These are phyloP conservation scores for Pterocles burchelli DNA, from an alignment of 2,113 vertebrate species.

Conservation along the genomic window DNA sequence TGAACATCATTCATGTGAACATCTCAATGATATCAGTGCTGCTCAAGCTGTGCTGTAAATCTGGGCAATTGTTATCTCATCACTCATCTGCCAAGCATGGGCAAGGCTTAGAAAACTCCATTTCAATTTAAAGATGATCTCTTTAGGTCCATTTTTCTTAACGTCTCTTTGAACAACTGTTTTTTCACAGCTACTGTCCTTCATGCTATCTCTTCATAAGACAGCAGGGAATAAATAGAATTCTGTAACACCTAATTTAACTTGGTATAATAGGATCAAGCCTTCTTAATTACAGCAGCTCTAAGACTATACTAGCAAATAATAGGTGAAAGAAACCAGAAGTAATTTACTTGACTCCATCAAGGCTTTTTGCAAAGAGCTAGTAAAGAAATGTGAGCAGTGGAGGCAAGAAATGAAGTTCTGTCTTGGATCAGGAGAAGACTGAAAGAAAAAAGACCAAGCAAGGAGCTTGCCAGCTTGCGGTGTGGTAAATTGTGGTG, in stretches of 20 bases:
- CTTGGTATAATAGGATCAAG: constrained; percentile 9
- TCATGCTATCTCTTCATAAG: background rate
- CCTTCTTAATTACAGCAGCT: background rate
- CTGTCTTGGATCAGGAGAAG: background rate
- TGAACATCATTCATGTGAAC: background rate
- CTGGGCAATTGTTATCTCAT: background rate
- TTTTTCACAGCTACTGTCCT: constrained; percentile 2
- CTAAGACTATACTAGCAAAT: background rate
- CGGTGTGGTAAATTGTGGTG: background rate
- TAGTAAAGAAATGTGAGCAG: background rate
- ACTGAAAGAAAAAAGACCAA: background rate
- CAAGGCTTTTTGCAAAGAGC: background rate
- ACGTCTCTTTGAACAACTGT: background rate
- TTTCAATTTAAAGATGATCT: constrained; percentile 15
- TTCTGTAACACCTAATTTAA: constrained; percentile 25
- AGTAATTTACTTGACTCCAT: constrained; percentile 7
- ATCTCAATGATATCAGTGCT: background rate
- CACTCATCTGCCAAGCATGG: background rate
- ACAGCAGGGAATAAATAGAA: constrained; percentile 10
- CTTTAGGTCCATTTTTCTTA: background rate
- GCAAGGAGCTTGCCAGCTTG: background rate
- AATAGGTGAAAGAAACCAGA: constrained; percentile 25
- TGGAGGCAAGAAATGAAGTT: background rate
- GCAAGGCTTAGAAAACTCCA: background rate
- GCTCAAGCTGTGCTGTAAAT: background rate